Percentiles rank a stretch among this genome's conserved stretches.
These are phyloP conservation scores for Radopholus similis DNA, from an alignment of 1,140 invertebrate genomes.

Conservation along the genomic window DNA sequence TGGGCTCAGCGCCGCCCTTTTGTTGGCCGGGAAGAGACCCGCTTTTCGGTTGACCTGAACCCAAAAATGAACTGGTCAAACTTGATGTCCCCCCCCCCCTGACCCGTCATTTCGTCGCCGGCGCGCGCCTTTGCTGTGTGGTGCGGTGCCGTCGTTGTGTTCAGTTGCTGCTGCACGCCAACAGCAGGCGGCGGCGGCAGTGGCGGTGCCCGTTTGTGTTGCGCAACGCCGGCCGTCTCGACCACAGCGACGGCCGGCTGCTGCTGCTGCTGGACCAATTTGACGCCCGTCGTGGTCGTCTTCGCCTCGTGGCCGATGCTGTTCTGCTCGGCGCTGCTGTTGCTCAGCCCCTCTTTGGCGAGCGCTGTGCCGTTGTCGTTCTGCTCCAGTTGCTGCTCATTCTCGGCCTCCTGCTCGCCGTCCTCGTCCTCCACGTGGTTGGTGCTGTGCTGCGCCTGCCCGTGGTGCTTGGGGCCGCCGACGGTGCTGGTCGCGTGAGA, in stretches of 20 bases:
- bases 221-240: background rate
- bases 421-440: background rate
- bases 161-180: background rate
- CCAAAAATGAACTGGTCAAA: background rate
- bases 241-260: background rate
- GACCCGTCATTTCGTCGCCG: constrained; percentile 1
- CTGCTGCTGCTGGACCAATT: background rate
- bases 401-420: background rate
- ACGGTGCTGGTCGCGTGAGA: background rate
- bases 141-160: constrained; percentile 4
- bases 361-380: background rate
- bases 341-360: background rate
- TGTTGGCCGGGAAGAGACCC: background rate
- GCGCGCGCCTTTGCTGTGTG: background rate
- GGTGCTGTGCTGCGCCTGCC: background rate
- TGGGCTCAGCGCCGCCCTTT: background rate
- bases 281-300: background rate
- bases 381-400: background rate
- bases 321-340: background rate
- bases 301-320: too few species aligned
- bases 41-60: constrained; percentile 13
- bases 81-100: background rate
- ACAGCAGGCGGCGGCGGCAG: background rate
- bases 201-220: background rate
- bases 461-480: background rate